These are phyloP conservation scores for Tetramorium simillimum DNA, from an alignment of 1,140 invertebrate genomes.

Conservation along the genomic window DNA sequence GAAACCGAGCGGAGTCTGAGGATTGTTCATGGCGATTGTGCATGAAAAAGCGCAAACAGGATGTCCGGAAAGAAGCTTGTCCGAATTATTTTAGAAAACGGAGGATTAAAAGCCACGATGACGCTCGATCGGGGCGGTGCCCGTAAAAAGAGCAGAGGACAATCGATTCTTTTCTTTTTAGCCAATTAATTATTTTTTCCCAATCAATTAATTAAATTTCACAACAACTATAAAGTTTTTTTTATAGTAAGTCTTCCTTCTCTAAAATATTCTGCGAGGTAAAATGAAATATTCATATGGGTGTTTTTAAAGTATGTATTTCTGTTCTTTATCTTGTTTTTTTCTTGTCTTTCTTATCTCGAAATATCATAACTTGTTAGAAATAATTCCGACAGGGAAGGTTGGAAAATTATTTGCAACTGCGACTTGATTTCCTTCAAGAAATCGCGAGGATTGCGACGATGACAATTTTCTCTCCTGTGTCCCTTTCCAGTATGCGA, in stretches of 20 bases:
- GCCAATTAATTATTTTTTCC: background rate
- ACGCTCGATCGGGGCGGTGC: background rate
- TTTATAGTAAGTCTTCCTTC: background rate
- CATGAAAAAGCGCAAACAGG: background rate
- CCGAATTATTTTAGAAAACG: background rate
- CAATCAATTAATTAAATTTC: background rate
- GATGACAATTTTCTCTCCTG: slow-evolving; percentile 7
- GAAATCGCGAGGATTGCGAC: background rate
- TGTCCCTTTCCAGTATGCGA: background rate
- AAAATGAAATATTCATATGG: background rate
- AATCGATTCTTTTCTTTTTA: background rate
- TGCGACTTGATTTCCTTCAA: slow-evolving; percentile 11
- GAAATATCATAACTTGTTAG: background rate
- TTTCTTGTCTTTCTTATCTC: background rate
- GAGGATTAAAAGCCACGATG: background rate
- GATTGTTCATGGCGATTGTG: background rate
- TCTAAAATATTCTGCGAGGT: background rate
- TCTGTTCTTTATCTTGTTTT: background rate
- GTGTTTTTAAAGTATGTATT: background rate
- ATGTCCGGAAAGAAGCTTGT: background rate
- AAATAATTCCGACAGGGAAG: background rate
- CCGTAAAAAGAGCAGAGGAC: background rate
- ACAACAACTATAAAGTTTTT: background rate
- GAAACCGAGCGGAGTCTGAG: background rate
- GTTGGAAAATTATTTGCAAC: background rate